These are phyloP conservation scores for Pammene fasciana DNA, from an alignment of 2,888 invertebrate species.

Conservation along the genomic window DNA sequence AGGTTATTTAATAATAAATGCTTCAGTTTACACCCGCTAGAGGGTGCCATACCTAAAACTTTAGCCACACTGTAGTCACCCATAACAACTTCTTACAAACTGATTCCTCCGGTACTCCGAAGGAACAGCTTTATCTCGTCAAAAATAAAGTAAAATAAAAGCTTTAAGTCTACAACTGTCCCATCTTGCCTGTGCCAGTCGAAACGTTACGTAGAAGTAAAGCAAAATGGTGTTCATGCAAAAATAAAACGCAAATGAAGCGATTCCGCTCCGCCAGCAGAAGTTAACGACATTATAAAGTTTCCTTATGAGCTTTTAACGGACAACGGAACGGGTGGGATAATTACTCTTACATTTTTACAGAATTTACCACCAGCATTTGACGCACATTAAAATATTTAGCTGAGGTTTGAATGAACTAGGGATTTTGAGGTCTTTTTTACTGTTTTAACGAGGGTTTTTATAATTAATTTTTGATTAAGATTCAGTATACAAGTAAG, in stretches of 20 bases:
- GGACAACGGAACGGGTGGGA: conserved; percentile 23
- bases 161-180: background rate
- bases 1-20: too few relatives aligned
- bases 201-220: conserved; percentile 11
- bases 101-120: too few relatives aligned
- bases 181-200: background rate
- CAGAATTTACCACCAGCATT: conserved; percentile 15
- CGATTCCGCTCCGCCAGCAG: conserved; percentile 30
- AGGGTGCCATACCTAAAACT: too few relatives aligned
- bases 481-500: too few relatives aligned
- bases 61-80: too few relatives aligned
- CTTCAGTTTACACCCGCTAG: too few relatives aligned
- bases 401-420: background rate
- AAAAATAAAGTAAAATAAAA: too few relatives aligned
- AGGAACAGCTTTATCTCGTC: too few relatives aligned
- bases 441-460: too few relatives aligned
- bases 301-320: conserved; percentile 41
- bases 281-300: conserved; percentile 41
- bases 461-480: too few relatives aligned
- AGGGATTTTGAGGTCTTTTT: too few relatives aligned
- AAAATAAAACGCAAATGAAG: conserved; percentile 38
- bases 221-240: conserved; percentile 22
- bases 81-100: too few relatives aligned
- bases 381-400: background rate
- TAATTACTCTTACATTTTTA: conserved; percentile 37